phyloP scores from a whole-genome alignment of 1,140 invertebrate genomes.

The Anoplophora glabripennis region DNA sequence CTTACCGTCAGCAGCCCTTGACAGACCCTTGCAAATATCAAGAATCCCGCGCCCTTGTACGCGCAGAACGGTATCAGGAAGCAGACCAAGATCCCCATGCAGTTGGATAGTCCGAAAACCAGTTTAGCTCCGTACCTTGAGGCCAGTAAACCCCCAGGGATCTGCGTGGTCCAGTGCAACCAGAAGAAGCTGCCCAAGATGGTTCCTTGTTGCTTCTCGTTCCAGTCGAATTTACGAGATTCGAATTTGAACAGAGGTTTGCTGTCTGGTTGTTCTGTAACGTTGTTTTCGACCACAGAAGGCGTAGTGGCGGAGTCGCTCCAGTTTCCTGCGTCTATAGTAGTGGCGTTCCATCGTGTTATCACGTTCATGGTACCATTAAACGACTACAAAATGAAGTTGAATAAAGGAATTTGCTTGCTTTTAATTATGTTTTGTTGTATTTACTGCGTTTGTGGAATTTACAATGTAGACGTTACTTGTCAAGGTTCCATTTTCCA shows the following conservation, averaged over 20 bases:
- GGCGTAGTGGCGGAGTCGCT: too few relatives aligned
- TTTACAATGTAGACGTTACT: background rate
- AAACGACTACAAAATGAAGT: too few relatives aligned
- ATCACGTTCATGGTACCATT: too few relatives aligned
- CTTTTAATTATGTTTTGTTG: too few relatives aligned
- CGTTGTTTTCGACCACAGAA: too few relatives aligned
- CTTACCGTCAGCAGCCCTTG: slow-evolving; percentile 74
- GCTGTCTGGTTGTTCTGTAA: too few relatives aligned
- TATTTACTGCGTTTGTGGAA: too few relatives aligned
- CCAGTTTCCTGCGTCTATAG: too few relatives aligned
- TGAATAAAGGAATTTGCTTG: too few relatives aligned
- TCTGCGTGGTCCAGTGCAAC: slow-evolving; percentile 69
- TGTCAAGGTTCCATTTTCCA: background rate
- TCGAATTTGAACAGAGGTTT: too few relatives aligned
- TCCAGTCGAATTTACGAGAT: slow-evolving; percentile 59
- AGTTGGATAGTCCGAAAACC: slow-evolving; percentile 68
- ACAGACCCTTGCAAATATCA: slow-evolving; percentile 64
- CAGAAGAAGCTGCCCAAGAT: slow-evolving; percentile 73
- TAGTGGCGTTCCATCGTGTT: too few relatives aligned
- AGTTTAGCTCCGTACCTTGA: slow-evolving; percentile 68
- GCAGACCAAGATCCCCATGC: slow-evolving; percentile 66
- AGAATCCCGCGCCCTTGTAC: slow-evolving; percentile 55
- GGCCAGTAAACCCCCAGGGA: slow-evolving; percentile 72
- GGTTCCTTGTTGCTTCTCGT: slow-evolving; percentile 64
- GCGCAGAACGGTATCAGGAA: slow-evolving; percentile 67